Evolutionary conservation across 2,888 invertebrate species (phyloP).

Genomic region (Dryobotodes eremita): DNA sequence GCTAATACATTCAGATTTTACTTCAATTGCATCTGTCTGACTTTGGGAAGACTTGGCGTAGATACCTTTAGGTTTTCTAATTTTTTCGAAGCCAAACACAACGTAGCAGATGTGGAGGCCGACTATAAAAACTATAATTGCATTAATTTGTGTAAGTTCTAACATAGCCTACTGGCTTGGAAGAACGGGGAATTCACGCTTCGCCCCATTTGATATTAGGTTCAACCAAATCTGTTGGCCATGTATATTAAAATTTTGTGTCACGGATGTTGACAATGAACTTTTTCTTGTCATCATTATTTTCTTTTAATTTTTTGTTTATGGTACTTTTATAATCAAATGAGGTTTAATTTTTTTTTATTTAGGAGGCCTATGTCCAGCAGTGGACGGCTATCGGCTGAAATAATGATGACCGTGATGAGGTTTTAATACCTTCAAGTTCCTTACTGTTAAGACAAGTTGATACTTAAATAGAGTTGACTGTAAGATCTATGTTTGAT

Average conservation of each 20-base stretch:
- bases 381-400: too few relatives aligned
- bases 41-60: slow-evolving; percentile 38
- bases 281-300: slow-evolving; percentile 42
- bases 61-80: slow-evolving; percentile 18
- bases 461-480: neutral
- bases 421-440: slow-evolving; percentile 25
- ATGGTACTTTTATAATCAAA: slow-evolving; percentile 36
- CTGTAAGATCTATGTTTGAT: neutral
- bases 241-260: slow-evolving; percentile 64
- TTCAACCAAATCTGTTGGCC: slow-evolving; percentile 68
- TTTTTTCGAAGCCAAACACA: slow-evolving; percentile 71
- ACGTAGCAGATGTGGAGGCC: slow-evolving; percentile 77
- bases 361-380: too few relatives aligned
- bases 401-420: slow-evolving; percentile 17
- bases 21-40: slow-evolving; percentile 70
- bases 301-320: slow-evolving; percentile 31
- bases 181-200: slow-evolving; percentile 75
- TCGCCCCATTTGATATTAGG: slow-evolving; percentile 70
- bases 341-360: slow-evolving; percentile 11
- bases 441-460: neutral
- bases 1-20: slow-evolving; percentile 74
- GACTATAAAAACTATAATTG: slow-evolving; percentile 73
- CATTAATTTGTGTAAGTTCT: slow-evolving; percentile 73
- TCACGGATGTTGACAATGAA: slow-evolving; percentile 46
- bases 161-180: slow-evolving; percentile 77